Percentiles rank a stretch among this genome's conserved stretches.
phyloP scores from a whole-genome alignment of 2,797 vertebrate genomes.

The Coregonus sp. region DNA sequence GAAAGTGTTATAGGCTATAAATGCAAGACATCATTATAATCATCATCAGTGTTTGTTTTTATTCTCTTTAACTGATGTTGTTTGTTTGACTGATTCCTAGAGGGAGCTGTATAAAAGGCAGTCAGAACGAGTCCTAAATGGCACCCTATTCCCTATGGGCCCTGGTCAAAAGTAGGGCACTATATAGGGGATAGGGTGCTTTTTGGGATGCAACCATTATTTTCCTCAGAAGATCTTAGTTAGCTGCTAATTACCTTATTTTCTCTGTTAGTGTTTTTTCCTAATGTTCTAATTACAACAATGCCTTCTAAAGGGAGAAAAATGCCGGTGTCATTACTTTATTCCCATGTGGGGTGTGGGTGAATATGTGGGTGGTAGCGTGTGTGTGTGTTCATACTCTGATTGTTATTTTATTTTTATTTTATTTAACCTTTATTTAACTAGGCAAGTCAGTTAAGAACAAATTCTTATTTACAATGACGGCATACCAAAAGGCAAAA shows the following conservation, averaged over 20 bases:
- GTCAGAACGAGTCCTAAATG: neutral
- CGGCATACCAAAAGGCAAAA: too few species aligned
- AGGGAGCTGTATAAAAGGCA: neutral
- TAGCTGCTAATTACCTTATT: conserved; percentile 4
- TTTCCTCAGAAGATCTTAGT: neutral
- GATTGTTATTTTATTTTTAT: neutral
- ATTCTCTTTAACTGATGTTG: neutral
- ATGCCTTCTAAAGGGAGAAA: neutral
- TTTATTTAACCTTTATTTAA: too few species aligned
- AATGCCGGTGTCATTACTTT: neutral
- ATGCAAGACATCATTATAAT: neutral
- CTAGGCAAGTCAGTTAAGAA: too few species aligned
- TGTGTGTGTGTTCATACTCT: neutral
- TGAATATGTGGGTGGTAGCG: neutral
- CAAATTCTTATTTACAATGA: too few species aligned
- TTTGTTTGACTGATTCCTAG: neutral
- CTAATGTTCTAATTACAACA: neutral
- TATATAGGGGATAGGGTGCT: neutral
- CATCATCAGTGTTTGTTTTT: neutral
- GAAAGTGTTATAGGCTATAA: neutral
- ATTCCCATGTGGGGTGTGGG: neutral
- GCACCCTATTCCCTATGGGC: neutral
- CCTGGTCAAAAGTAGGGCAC: neutral
- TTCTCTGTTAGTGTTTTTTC: neutral
- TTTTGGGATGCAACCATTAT: too few species aligned